phyloP scores from a whole-genome alignment of 2,888 invertebrate species.

The Himalopsyche japonica region DNA sequence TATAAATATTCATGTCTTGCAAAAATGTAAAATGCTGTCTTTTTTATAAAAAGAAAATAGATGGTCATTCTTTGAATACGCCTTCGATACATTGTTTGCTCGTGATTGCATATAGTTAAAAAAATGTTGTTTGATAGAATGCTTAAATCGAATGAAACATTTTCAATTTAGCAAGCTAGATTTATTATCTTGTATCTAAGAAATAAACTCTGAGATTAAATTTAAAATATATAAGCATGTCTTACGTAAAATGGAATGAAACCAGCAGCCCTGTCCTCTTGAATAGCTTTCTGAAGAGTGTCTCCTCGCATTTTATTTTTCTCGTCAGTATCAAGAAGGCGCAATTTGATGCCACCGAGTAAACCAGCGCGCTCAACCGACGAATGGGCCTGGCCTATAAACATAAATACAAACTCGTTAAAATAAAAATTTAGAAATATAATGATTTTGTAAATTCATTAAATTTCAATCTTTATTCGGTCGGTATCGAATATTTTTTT shows the following conservation, averaged over 20 bases:
- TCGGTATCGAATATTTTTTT: too few species aligned
- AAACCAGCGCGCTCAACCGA: slow-evolving; percentile 92
- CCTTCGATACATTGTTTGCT: not conserved
- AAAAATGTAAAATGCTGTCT: too few species aligned
- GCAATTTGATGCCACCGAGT: slow-evolving; percentile 81
- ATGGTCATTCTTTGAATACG: not conserved
- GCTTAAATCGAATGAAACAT: not conserved
- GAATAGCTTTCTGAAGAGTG: slow-evolving; percentile 74
- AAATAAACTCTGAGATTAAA: too few species aligned
- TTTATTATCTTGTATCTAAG: too few species aligned
- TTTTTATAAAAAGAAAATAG: not conserved
- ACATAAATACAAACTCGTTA: too few species aligned
- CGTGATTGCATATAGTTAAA: too few species aligned
- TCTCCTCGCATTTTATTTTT: slow-evolving; percentile 75
- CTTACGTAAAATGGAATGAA: slow-evolving; percentile 85
- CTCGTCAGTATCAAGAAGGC: slow-evolving; percentile 72
- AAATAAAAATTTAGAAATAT: too few species aligned
- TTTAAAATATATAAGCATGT: not conserved
- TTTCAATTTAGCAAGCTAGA: not conserved
- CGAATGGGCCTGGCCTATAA: slow-evolving; percentile 83
- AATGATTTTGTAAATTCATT: too few species aligned
- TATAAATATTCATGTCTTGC: too few species aligned
- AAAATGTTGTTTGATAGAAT: not conserved
- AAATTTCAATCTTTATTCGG: too few species aligned
- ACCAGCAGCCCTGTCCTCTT: slow-evolving; percentile 84